A percentile compares a stretch with the other conserved stretches of the same genome.
Conservation (phyloP, 2,113 vertebrate species). For the Eulacestoma nigropectus region DNA sequence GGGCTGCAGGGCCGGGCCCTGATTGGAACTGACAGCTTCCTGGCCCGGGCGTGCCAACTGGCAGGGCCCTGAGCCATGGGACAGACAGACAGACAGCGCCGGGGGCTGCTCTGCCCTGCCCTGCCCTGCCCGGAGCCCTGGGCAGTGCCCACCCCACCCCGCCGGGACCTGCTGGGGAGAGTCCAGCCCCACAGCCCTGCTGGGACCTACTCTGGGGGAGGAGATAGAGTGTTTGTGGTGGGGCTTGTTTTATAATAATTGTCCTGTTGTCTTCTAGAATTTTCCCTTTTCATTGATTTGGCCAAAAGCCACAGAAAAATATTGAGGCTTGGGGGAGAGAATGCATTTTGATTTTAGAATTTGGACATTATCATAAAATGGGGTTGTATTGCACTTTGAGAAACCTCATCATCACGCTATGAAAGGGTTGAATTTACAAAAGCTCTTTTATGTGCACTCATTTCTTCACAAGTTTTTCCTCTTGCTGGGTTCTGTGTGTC, state of each 20-base stretch:
- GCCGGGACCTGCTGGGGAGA: not conserved
- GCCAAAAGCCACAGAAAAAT: not conserved
- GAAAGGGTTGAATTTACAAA: not conserved
- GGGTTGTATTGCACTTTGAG: not conserved
- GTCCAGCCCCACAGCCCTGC: not conserved
- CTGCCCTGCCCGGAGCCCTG: not conserved
- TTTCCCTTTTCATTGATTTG: not conserved
- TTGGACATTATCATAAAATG: not conserved
- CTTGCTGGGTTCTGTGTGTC: not conserved
- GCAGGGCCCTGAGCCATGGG: slow-evolving; percentile 79
- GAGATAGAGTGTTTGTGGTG: not conserved
- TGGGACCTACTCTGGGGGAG: not conserved
- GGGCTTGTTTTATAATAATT: not conserved
- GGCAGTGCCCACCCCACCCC: not conserved
- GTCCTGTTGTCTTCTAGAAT: not conserved
- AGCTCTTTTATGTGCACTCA: not conserved
- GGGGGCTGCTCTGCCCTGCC: not conserved
- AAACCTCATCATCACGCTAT: not conserved
- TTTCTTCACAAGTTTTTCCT: not conserved
- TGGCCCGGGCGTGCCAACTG: slow-evolving; percentile 93
- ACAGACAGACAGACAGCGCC: slow-evolving; percentile 69
- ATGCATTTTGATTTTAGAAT: not conserved
- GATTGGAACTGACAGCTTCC: slow-evolving; percentile 98
- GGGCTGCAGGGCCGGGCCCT: slow-evolving; percentile 84
- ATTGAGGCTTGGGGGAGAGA: not conserved